Evolutionary conservation across 2,888 invertebrate genomes (phyloP).

Genomic region (Phalera bucephala): DNA sequence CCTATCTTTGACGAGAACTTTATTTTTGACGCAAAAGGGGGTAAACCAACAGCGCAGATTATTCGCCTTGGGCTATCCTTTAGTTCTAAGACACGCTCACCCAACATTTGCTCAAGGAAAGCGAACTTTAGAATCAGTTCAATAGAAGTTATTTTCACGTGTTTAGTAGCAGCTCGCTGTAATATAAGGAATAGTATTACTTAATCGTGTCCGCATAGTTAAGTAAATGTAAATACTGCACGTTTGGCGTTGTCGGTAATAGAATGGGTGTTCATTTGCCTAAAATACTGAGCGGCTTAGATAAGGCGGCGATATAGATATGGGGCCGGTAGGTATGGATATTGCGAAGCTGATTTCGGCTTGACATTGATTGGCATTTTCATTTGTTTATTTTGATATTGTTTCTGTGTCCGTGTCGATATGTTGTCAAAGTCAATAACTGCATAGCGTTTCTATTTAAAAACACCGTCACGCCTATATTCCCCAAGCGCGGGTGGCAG

Average conservation of each 20-base stretch:
- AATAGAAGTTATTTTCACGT: slow-evolving; percentile 11
- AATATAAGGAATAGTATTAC: slow-evolving; percentile 9
- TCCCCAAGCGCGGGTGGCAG: too few relatives aligned
- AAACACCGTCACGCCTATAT: too few relatives aligned
- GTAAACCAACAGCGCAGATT: slow-evolving; percentile 46
- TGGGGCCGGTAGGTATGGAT: background rate
- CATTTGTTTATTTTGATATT: too few relatives aligned
- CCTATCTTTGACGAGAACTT: slow-evolving; percentile 27
- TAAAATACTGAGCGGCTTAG: background rate
- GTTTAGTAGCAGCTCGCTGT: background rate
- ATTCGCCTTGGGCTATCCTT: slow-evolving; percentile 35
- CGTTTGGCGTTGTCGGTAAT: background rate
- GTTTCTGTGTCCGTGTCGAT: too few relatives aligned
- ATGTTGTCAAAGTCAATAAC: too few relatives aligned
- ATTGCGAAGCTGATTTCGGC: too few relatives aligned
- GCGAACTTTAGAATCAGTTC: slow-evolving; percentile 5
- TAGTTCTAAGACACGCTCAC: slow-evolving; percentile 12
- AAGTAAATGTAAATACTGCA: slow-evolving; percentile 18
- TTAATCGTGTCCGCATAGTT: slow-evolving; percentile 16
- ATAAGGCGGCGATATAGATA: background rate
- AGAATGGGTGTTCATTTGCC: slow-evolving; percentile 10
- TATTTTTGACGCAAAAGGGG: slow-evolving; percentile 37
- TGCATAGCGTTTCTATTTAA: too few relatives aligned
- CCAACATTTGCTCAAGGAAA: slow-evolving; percentile 6
- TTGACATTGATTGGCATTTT: too few relatives aligned